A percentile compares a stretch with the other conserved stretches of the same genome.
phyloP scores from a whole-genome alignment of 2,888 invertebrate species.

The Lepidocyrtoides sp. region DNA sequence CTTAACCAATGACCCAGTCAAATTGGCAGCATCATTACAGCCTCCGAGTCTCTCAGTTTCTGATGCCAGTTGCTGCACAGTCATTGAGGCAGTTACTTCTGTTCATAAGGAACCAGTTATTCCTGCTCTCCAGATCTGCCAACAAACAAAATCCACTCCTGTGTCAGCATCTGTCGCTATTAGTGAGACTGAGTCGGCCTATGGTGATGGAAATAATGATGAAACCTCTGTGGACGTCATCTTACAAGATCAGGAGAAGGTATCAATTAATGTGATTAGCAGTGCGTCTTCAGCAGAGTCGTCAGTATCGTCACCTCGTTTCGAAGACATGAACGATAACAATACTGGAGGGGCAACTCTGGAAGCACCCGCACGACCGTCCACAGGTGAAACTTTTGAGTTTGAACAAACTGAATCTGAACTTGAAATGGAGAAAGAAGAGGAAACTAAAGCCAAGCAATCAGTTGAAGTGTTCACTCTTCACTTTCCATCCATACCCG shows the following conservation, averaged over 20 bases:
- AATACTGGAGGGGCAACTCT: not conserved
- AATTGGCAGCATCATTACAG: no score
- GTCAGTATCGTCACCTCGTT: not conserved
- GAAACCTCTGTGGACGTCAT: not conserved
- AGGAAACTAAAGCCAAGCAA: not conserved
- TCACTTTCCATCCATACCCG: not conserved
- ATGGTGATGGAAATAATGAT: not conserved
- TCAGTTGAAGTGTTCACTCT: slow-evolving; percentile 41
- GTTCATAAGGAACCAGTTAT: not conserved
- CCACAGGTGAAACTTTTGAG: not conserved
- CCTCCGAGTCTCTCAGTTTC: not conserved
- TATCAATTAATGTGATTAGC: not conserved
- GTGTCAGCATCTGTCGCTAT: no score
- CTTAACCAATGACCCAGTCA: no score
- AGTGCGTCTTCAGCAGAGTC: not conserved
- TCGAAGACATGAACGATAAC: not conserved
- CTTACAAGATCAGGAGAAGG: no score
- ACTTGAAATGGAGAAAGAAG: not conserved
- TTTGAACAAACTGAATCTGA: not conserved
- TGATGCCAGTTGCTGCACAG: not conserved
- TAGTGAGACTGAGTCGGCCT: not conserved
- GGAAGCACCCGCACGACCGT: not conserved
- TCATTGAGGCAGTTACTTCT: not conserved
- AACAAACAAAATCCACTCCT: not conserved
- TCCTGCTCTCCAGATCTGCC: not conserved